Base-by-base conservation (phyloP, 2,797 vertebrate species). In the Lithobates sylvaticus region DNA sequence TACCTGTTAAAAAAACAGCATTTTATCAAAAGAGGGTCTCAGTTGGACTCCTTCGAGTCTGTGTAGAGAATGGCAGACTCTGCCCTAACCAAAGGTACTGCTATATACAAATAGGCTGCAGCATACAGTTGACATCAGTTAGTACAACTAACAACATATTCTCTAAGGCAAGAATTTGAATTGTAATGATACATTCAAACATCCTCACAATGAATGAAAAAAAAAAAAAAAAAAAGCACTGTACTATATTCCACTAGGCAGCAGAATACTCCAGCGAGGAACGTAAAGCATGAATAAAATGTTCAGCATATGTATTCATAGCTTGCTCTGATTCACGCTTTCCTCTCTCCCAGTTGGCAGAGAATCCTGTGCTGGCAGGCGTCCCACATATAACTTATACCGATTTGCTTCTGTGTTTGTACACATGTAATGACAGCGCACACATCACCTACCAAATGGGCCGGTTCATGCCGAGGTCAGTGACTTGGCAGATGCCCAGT, bases 351-450 rank as follows among this genome's bases (percentile, higher is more conserved):
- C 44, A 75, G 58, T 73, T 85, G 84, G 84, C 84, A 85, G 84
- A 5, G 84, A 18, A 42, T 85, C 27, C 68, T n/a, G 69, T 10
- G 50, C 58, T 85, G 84, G 84, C 84, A 80, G 70, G 36, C 9
- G 50, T 27, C 84, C 84, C 84, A 80, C 42, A 74, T 85, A 74
- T 65, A 85, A 74, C 77, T 85, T 85, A 78, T 67, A 79, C 69
- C 21, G 69, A 79, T 85, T 85, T 73, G 54, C 84, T 85, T 72
- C 84, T 54, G 76, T 85, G 84, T 75, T 80, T 85, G 84, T 85
- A 85, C 84, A 85, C 76, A 80, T 85, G 84, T 85, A 85, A 80
- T 85, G 77, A 80, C 70, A 85, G 70, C 84, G 54, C 54, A 85
- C 39, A 65, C 77, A 85, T 75, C 84, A 85, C 75, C 84, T 79